Percentiles rank a stretch among this genome's conserved stretches.
Evolutionary conservation across 1,140 invertebrate species (phyloP).

Genomic region (Coenobita brevimanus): DNA sequence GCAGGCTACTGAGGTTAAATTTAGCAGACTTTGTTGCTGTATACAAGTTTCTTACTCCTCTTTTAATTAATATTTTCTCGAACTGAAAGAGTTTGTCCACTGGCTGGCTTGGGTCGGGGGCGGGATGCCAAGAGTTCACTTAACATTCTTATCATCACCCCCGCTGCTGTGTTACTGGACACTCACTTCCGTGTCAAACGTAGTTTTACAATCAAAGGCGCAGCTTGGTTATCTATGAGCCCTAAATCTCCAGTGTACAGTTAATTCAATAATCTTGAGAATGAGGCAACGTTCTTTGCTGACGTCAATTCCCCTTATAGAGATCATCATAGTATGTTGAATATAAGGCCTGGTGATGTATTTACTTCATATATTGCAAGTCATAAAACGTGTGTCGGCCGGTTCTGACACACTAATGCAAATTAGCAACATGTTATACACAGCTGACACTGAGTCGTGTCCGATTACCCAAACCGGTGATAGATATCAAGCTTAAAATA

Average conservation of each 20-base stretch:
- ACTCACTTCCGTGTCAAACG: not conserved
- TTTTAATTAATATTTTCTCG: not conserved
- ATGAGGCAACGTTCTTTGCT: too few species aligned
- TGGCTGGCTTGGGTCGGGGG: not conserved
- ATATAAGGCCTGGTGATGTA: too few species aligned
- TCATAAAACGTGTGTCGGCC: too few species aligned
- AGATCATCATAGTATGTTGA: too few species aligned
- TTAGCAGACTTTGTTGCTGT: not conserved
- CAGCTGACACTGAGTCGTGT: too few species aligned
- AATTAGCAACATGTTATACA: too few species aligned
- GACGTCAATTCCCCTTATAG: too few species aligned
- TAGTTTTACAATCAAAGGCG: not conserved
- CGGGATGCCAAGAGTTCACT: slow-evolving; percentile 46
- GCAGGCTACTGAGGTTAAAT: not conserved
- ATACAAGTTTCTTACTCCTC: not conserved
- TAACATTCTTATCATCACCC: slow-evolving; percentile 36
- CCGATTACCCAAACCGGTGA: too few species aligned
- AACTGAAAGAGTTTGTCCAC: not conserved
- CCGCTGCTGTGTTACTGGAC: slow-evolving; percentile 20
- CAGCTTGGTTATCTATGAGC: not conserved
- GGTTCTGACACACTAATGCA: too few species aligned
- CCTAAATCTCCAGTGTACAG: not conserved
- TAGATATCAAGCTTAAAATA: too few species aligned
- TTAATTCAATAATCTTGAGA: not conserved
- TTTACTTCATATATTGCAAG: too few species aligned